Conservation (phyloP, 2,113 vertebrate genomes). For the Alouatta palliata region DNA sequence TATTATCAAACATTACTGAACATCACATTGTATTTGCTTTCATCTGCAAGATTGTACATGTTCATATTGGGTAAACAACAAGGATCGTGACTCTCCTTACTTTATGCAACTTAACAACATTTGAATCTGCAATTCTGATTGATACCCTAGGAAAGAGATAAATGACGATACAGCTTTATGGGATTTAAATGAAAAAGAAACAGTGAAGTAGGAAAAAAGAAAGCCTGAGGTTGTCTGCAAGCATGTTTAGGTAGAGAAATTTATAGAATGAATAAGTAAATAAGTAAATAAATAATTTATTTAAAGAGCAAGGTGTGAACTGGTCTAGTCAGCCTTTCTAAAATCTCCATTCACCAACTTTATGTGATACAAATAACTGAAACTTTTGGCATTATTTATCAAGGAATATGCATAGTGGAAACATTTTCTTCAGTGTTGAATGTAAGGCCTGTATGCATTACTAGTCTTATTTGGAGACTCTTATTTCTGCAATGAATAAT, state of each 20-base stretch:
- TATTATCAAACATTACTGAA: conserved; percentile 14
- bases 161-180: background rate
- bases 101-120: background rate
- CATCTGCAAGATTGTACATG: background rate
- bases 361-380: background rate
- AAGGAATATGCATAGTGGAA: conserved; percentile 10
- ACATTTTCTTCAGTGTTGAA: background rate
- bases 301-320: background rate
- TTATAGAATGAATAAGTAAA: background rate
- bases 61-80: background rate
- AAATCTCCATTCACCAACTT: background rate
- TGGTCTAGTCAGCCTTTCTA: background rate
- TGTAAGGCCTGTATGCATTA: background rate
- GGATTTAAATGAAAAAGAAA: background rate
- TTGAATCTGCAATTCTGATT: background rate
- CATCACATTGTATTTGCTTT: background rate
- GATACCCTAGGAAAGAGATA: background rate
- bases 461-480: conserved; percentile 21
- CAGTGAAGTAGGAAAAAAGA: background rate
- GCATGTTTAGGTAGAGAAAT: background rate
- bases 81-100: background rate
- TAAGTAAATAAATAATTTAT: background rate
- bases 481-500: conserved; percentile 57
- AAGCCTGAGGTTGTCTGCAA: background rate
- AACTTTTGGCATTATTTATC: background rate